A percentile compares a stretch with the other conserved stretches of the same genome.
Evolutionary conservation across 2,797 vertebrate genomes (phyloP).

Genomic region (Garrulus glandarius): DNA sequence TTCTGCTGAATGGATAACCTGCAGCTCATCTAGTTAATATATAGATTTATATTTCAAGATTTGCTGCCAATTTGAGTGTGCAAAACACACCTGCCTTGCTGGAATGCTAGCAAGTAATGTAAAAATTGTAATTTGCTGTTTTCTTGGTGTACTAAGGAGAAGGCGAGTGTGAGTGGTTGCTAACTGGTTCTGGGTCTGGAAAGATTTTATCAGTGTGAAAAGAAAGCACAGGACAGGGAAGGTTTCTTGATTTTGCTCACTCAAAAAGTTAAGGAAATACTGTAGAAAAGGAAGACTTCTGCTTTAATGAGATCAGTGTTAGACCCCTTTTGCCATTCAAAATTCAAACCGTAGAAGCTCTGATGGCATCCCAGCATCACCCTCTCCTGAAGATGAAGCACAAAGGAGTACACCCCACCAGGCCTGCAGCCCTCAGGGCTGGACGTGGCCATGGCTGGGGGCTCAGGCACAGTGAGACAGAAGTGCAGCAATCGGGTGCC

Average conservation of each 20-base stretch:
- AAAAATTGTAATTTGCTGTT: not conserved
- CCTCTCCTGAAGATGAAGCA: not conserved
- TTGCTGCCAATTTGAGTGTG: not conserved
- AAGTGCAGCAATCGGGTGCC: not conserved
- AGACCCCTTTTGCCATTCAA: not conserved
- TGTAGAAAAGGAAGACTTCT: not conserved
- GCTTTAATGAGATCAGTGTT: fast-evolving
- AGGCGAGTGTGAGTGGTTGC: not conserved
- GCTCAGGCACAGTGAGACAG: not conserved
- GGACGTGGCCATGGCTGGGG: fast-evolving
- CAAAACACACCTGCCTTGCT: not conserved
- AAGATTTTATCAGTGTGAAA: not conserved
- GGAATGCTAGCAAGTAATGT: not conserved
- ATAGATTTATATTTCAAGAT: not conserved
- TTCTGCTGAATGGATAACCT: not conserved
- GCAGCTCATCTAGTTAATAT: not conserved
- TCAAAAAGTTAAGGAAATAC: not conserved
- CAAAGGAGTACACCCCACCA: fast-evolving
- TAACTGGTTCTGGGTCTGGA: not conserved
- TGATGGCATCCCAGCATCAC: not conserved
- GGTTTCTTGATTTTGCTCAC: not conserved
- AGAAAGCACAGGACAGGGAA: not conserved
- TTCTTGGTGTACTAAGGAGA: not conserved
- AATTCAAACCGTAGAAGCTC: not conserved
- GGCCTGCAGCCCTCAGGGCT: not conserved